Evolutionary conservation across 1,140 invertebrate genomes (phyloP), one percentile per base, ranked within the genome.

Genomic region (Eueides isabella): DNA sequence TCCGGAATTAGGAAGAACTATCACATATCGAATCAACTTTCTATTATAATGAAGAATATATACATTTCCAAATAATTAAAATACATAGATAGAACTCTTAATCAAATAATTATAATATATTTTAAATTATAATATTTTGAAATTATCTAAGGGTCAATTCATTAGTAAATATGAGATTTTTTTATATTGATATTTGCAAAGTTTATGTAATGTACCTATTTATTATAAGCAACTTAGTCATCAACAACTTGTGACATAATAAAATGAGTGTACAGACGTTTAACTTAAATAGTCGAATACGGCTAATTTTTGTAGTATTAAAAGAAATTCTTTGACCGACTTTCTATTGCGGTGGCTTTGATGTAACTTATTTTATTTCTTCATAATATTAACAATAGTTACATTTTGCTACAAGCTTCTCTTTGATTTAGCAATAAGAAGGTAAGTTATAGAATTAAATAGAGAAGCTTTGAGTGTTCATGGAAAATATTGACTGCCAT

Each of bases 311-410:
- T 48, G 16, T 68, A 61, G 33, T 61, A 68, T 31, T 28, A 68
- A 61, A 61, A 48, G 35, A 23, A 68, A 23, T 33, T 26, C 44
- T 68, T 68, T 68, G 67, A 30, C 67, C 67, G 67, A 61, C 67
- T 68, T 68, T 68, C 67, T 61, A 68, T 68, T 68, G 44, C 48
- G 67, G 44, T 68, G 48, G 67, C 28, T 68, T 68, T 68, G 44
- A 68, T 68, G 67, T 68, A 68, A 68, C 67, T 33, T 68, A 68
- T 61, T 68, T 67, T 67, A 67, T 68, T 35, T 67, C 29, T 68
- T 48, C 33, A 31, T 2, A 68, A 68, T 68, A 44, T n/a, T 16
- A 19, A 44, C 41, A 19, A 55, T 55, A 55, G 41, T 19, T 6
- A 11, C 23, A 23, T 55, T 55, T 55, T 55, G 19, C 48, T 55